Base-by-base conservation (phyloP, 2,888 invertebrate species). In the Pristionchus maxplancki region DNA sequence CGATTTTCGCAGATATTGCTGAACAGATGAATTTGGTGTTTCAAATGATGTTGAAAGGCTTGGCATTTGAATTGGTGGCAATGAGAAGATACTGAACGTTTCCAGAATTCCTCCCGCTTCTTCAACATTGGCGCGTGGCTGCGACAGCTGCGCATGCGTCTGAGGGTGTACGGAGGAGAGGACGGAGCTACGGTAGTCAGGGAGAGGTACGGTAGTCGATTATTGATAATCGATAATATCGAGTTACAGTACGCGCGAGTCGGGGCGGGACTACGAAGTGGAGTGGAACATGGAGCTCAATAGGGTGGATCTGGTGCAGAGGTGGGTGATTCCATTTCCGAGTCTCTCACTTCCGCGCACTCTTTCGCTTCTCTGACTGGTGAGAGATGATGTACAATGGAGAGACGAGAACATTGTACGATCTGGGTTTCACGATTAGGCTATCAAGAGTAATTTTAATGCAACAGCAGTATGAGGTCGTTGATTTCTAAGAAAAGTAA, bases 81-180 rank as follows among this genome's bases (percentile, higher is more conserved):
- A n/a, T n/a, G n/a, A n/a, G n/a, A n/a, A n/a, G n/a, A n/a, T 13
- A 58, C 17, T 58, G 58, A 24, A 58, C 5, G n/a, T 58, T 58
- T 48, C 6, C 81, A 81, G 81, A 81, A 50, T n/a, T 24, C 50
- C 11, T 34, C 53, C 20, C 53, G 53, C 31, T 50, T 53, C 53
- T 82, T 82, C 53, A 82, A 58, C 37, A 28, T 82, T 5, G 82
- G 53, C 20, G 8, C 50, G 6, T 85, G 85, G 85, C 28, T 85
- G 64, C 40, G 40, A 2, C 85, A 85, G 48, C 31, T 85, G 64
- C 40, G 64, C 1, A 37, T 64, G 64, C 58, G 85, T n/a, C 24
- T 85, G 64, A 40, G 85, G 24, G 64, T 85, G 24, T 85, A 85
- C 31, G 85, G 85, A 17, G 85, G 85, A 85, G 85, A 85, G 44